These are phyloP conservation scores for Meta bourneti DNA, from an alignment of 2,888 invertebrate species.

Conservation along the genomic window DNA sequence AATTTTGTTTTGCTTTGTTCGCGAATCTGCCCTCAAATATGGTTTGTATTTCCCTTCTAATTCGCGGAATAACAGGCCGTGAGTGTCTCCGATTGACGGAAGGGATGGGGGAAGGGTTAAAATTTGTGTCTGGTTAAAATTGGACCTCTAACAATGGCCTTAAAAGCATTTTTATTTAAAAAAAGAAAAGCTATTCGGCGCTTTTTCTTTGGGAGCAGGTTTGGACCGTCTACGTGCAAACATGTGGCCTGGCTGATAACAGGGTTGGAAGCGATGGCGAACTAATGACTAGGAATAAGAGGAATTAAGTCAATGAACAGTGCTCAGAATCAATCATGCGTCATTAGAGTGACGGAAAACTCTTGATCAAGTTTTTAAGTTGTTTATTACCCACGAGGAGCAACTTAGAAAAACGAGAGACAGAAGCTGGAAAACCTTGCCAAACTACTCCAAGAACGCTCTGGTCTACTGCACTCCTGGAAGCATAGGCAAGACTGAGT, in stretches of 20 bases:
- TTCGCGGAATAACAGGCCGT: neutral
- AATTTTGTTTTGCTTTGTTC: neutral
- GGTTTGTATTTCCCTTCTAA: conserved; percentile 3
- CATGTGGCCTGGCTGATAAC: conserved; percentile 22
- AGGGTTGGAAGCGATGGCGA: neutral
- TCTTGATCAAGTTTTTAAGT: neutral
- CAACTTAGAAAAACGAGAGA: neutral
- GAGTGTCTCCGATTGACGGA: neutral
- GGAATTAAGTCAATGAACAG: conserved; percentile 21
- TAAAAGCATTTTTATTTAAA: neutral
- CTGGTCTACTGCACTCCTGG: neutral
- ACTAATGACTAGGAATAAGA: conserved; percentile 4
- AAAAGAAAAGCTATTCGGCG: neutral
- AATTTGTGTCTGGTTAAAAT: neutral
- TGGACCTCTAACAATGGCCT: neutral
- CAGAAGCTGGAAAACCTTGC: neutral
- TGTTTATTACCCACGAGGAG: neutral
- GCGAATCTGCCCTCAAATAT: conserved; percentile 8
- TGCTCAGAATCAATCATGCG: conserved; percentile 17
- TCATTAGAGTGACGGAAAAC: conserved; percentile 6
- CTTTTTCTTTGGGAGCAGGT: conserved; percentile 4
- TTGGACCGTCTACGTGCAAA: conserved; percentile 2
- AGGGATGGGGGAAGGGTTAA: neutral
- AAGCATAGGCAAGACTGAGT: too few relatives aligned
- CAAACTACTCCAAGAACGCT: neutral